Evolutionary conservation across 2,113 vertebrate genomes (phyloP).

Genomic region (Herpetotheres cachinnans): DNA sequence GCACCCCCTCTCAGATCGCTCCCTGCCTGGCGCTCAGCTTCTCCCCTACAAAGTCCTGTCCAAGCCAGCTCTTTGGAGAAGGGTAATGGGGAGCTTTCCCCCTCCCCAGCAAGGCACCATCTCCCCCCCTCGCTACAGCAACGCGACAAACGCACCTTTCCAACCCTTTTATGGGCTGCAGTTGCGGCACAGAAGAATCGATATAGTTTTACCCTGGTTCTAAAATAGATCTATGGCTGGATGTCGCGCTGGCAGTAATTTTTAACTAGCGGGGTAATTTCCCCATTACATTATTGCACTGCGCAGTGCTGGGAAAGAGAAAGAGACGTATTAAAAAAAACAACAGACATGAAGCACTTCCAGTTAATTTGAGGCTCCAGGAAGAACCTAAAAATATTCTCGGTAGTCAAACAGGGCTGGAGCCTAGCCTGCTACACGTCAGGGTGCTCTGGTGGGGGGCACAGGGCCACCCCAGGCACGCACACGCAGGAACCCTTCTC

Average conservation of each 20-base stretch:
- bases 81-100: neutral
- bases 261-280: slow-evolving; percentile 69
- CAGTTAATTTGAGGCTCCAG: slow-evolving; percentile 61
- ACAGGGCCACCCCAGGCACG: neutral
- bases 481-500: neutral
- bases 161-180: slow-evolving; percentile 42
- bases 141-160: slow-evolving; percentile 49
- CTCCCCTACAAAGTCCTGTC: neutral
- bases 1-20: fast-evolving
- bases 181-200: slow-evolving; percentile 20
- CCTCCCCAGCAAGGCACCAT: neutral
- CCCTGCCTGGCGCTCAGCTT: neutral
- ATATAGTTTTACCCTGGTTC: slow-evolving; percentile 55
- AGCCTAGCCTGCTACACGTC: neutral
- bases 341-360: slow-evolving; percentile 50
- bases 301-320: slow-evolving; percentile 54
- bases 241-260: slow-evolving; percentile 48
- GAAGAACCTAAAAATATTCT: slow-evolving; percentile 54
- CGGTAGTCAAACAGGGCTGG: neutral
- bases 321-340: slow-evolving; percentile 49
- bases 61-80: neutral
- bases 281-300: slow-evolving; percentile 64
- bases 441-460: neutral
- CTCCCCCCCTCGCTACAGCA: neutral
- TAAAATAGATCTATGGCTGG: slow-evolving; percentile 66